Evolutionary conservation across 2,113 vertebrate species (phyloP).

Genomic region (Mastomys natalensis): DNA sequence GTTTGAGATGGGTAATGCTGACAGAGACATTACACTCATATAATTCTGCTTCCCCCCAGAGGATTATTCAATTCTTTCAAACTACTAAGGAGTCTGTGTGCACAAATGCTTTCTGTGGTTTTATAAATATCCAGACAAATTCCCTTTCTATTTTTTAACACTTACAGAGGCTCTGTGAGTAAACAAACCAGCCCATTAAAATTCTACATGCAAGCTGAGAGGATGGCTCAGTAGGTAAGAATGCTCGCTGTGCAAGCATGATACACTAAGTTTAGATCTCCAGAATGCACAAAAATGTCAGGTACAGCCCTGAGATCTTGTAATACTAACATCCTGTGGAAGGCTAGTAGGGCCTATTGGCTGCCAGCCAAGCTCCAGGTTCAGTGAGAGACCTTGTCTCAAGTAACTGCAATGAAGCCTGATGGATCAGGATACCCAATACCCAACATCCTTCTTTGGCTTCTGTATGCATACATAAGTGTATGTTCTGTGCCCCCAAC

Average conservation of each 20-base stretch:
- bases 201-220: neutral
- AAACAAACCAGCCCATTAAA: conserved; percentile 41
- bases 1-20: neutral
- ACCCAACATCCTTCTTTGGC: too few species aligned
- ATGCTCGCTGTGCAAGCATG: neutral
- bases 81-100: conserved; percentile 4
- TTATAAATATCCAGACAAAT: conserved; percentile 65
- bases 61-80: conserved; percentile 51
- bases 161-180: neutral
- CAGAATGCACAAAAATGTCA: neutral
- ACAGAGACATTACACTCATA: neutral
- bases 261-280: neutral
- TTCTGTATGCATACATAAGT: neutral
- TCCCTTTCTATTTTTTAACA: conserved; percentile 42
- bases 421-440: neutral
- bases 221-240: neutral
- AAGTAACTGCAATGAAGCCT: neutral
- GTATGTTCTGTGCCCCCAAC: neutral
- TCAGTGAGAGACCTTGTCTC: neutral
- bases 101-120: conserved; percentile 44
- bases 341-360: neutral
- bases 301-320: too few species aligned
- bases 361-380: neutral
- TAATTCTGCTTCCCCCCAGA: conserved; percentile 29
- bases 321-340: neutral